Conservation (phyloP, 1,140 invertebrate genomes). For the Lerema accius region DNA sequence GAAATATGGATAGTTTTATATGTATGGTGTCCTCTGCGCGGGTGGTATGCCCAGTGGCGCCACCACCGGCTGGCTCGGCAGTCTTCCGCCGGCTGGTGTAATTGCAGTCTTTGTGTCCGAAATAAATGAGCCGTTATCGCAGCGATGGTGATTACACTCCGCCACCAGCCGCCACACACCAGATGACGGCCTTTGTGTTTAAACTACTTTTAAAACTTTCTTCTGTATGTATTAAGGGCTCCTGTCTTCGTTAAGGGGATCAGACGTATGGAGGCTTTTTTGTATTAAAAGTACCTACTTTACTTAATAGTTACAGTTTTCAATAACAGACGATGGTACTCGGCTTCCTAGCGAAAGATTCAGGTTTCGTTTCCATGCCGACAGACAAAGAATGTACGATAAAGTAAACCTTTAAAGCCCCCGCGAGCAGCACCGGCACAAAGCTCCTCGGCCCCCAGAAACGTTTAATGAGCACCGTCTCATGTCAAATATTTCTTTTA, state of each 20-base stretch:
- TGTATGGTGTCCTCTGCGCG: not conserved
- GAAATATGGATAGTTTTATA: not conserved
- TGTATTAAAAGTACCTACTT: no score
- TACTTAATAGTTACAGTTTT: no score
- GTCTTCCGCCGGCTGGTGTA: constrained; percentile 23
- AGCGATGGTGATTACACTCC: constrained; percentile 13
- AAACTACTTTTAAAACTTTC: not conserved
- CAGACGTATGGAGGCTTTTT: no score
- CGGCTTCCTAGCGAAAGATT: no score
- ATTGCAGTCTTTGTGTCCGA: constrained; percentile 27
- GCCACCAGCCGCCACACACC: constrained; percentile 17
- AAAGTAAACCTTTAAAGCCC: constrained; percentile 8
- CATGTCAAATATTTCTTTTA: constrained; percentile 35
- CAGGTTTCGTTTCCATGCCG: no score
- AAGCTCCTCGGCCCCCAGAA: constrained; percentile 18
- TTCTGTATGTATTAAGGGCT: not conserved
- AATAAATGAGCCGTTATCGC: constrained; percentile 31
- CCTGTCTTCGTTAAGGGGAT: no score
- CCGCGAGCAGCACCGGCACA: constrained; percentile 11
- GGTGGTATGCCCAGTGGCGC: no score
- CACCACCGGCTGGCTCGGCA: not conserved
- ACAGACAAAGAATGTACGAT: not conserved
- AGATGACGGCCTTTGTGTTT: constrained; percentile 19
- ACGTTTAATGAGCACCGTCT: constrained; percentile 30
- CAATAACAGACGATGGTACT: no score